Evolutionary conservation across 2,113 vertebrate genomes (phyloP).

Genomic region (Plestiodon gilberti): DNA sequence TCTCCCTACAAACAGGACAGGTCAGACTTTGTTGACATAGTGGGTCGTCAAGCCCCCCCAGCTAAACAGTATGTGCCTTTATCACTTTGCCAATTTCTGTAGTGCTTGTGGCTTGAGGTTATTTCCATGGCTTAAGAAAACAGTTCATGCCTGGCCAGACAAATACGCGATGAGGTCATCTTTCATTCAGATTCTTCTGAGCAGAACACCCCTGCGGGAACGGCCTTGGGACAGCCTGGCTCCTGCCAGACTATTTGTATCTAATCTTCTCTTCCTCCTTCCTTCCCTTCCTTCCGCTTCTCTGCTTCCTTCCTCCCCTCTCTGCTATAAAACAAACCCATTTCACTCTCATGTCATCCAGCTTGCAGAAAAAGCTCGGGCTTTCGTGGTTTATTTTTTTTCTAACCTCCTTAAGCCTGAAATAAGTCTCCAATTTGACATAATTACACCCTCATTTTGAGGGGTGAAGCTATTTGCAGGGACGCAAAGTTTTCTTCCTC

Average conservation of each 20-base stretch:
- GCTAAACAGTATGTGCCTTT: conserved; percentile 66
- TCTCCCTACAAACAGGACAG: conserved; percentile 37
- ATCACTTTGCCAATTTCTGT: conserved; percentile 65
- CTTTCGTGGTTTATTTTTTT: conserved; percentile 50
- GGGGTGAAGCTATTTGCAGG: conserved; percentile 73
- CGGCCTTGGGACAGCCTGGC: conserved; percentile 74
- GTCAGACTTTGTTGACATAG: conserved; percentile 53
- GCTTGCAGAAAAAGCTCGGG: conserved; percentile 42
- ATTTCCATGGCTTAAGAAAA: conserved; percentile 76
- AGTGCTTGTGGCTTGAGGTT: conserved; percentile 68
- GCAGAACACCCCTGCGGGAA: conserved; percentile 69
- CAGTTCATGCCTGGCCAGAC: conserved; percentile 70
- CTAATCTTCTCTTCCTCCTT: conserved; percentile 74
- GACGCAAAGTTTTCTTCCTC: conserved; percentile 52
- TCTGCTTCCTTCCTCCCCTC: conserved; percentile 68
- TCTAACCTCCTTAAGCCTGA: conserved; percentile 67
- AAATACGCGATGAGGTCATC: conserved; percentile 77
- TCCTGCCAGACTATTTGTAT: conserved; percentile 79
- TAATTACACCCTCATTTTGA: conserved; percentile 73
- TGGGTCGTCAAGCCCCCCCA: conserved; percentile 58
- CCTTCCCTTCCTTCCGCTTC: conserved; percentile 69
- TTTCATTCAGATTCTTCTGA: conserved; percentile 74
- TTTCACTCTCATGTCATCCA: conserved; percentile 62
- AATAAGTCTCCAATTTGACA: conserved; percentile 77
- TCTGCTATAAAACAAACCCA: conserved; percentile 43